A percentile compares a stretch with the other conserved stretches of the same genome.
Conservation (phyloP, 2,797 vertebrate genomes). For the Siniperca undulata region DNA sequence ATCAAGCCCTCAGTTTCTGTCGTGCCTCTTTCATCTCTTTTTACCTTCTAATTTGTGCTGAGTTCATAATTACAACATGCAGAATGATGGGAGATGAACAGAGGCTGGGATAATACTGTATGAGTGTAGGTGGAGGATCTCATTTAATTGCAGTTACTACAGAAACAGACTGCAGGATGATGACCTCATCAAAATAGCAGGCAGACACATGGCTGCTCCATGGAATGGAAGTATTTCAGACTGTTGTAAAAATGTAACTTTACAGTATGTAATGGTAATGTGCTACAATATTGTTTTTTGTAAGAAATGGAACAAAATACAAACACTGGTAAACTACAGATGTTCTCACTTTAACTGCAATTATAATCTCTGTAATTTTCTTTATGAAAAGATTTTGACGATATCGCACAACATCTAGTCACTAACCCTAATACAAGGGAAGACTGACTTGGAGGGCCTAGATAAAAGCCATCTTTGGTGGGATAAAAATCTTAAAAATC, state of each 20-base stretch:
- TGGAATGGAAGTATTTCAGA: not conserved
- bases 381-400: not conserved
- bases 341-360: no score
- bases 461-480: no score
- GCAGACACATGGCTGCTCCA: not conserved
- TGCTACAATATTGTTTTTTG: not conserved
- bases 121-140: conserved; percentile 30
- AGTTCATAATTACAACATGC: conserved; percentile 50
- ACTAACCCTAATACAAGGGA: not conserved
- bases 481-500: no score
- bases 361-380: no score
- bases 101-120: conserved; percentile 8
- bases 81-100: conserved; percentile 22
- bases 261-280: not conserved
- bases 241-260: not conserved
- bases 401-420: not conserved
- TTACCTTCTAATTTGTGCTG: conserved; percentile 38
- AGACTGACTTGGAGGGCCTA: not conserved
- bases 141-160: conserved; percentile 11
- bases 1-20: conserved; percentile 23
- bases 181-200: not conserved
- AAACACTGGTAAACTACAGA: not conserved
- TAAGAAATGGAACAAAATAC: not conserved
- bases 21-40: conserved; percentile 39
- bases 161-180: not conserved